Evolutionary conservation across 1,140 invertebrate species (phyloP).

Genomic region (Subanguina moxae): DNA sequence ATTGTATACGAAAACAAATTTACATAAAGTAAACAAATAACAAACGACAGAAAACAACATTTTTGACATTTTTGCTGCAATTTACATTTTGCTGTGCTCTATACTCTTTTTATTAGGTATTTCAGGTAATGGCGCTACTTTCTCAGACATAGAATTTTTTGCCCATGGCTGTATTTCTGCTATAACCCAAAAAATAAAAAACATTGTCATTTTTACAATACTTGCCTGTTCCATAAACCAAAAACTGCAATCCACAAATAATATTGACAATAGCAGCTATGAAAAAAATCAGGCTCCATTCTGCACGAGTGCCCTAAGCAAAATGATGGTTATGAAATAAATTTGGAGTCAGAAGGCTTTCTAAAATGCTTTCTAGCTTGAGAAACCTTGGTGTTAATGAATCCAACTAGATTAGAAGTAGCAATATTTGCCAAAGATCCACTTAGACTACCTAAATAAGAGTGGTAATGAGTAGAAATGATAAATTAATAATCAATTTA

Average conservation of each 20-base stretch:
- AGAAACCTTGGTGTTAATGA: slow-evolving; percentile 6
- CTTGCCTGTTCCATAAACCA: slow-evolving; percentile 8
- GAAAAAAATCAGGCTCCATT: slow-evolving; percentile 5
- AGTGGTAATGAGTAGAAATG: background rate
- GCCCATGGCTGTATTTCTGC: background rate
- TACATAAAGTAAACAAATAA: too few relatives aligned
- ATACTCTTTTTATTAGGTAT: too few relatives aligned
- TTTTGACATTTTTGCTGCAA: too few relatives aligned
- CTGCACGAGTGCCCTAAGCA: background rate
- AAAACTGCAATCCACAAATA: background rate
- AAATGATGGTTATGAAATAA: background rate
- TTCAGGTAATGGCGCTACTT: too few relatives aligned
- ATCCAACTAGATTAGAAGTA: background rate
- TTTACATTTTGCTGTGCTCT: too few relatives aligned
- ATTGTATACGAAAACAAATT: too few relatives aligned
- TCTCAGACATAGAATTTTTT: too few relatives aligned
- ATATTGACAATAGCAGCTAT: slow-evolving; percentile 5
- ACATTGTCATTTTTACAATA: background rate
- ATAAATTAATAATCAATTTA: background rate
- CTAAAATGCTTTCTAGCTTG: background rate
- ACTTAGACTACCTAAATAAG: too few relatives aligned
- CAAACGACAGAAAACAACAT: too few relatives aligned
- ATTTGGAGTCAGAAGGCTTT: background rate
- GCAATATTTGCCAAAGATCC: background rate
- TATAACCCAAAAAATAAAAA: background rate